Evolutionary conservation across 1,140 invertebrate genomes (phyloP).

Genomic region (Lepidurus apus): DNA sequence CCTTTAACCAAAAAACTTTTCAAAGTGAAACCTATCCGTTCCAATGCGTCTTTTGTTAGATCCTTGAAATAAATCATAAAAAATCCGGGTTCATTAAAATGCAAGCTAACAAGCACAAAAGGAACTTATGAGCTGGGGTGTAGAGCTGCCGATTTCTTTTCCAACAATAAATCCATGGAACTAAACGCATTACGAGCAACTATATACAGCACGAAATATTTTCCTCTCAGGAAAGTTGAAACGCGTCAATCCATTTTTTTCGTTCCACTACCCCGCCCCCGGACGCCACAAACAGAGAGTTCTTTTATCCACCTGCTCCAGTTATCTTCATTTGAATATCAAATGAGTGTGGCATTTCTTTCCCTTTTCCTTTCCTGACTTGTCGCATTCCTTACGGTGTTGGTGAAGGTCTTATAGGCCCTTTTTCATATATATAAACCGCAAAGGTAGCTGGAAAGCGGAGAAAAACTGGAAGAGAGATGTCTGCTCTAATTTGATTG

Average conservation of each 20-base stretch:
- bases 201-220: no score
- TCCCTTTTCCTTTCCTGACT: neutral
- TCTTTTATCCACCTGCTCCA: neutral
- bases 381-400: neutral
- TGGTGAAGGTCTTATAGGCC: neutral
- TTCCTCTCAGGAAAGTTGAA: no score
- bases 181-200: neutral
- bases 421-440: neutral
- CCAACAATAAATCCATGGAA: neutral
- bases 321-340: conserved; percentile 2
- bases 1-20: no score
- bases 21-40: no score
- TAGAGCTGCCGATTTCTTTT: neutral
- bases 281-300: neutral
- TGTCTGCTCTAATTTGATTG: conserved; percentile 6
- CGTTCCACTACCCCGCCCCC: no score
- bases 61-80: no score
- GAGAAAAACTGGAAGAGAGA: neutral
- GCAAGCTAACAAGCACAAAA: neutral
- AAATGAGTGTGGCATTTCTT: neutral
- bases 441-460: neutral
- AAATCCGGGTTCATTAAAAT: neutral
- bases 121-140: neutral
- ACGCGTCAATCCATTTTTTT: no score
- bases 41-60: no score